These are phyloP conservation scores for Hirundichthys speculiger DNA, from an alignment of 2,113 vertebrate genomes.

Conservation along the genomic window DNA sequence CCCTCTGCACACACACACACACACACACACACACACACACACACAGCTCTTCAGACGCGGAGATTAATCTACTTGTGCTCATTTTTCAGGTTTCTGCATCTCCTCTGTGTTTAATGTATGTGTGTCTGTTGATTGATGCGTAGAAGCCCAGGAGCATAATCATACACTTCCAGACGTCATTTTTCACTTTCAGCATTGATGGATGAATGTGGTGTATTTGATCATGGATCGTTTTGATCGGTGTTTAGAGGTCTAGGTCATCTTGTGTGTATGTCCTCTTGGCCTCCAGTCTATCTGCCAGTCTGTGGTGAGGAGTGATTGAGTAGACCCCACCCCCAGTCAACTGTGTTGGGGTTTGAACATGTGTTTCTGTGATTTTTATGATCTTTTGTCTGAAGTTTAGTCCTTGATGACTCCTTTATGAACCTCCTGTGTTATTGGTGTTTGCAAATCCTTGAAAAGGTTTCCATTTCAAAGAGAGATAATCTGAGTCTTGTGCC, in stretches of 20 bases:
- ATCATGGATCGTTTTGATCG: slow-evolving; percentile 58
- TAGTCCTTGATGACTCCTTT: no score
- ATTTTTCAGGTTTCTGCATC: slow-evolving; percentile 72
- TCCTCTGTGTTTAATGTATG: slow-evolving; percentile 59
- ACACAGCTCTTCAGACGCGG: slow-evolving; percentile 36
- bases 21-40: slow-evolving; percentile 28
- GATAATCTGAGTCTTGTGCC: no score
- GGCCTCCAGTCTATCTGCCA: slow-evolving; percentile 48
- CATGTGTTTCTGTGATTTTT: no score
- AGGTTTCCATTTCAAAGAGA: no score
- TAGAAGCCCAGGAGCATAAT: slow-evolving; percentile 72
- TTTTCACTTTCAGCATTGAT: slow-evolving; percentile 75
- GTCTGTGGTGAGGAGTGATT: slow-evolving; percentile 48
- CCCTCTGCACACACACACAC: slow-evolving; percentile 39
- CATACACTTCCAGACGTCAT: slow-evolving; percentile 77
- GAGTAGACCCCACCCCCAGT: slow-evolving; percentile 12
- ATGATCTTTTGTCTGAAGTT: no score
- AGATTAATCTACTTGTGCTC: slow-evolving; percentile 75
- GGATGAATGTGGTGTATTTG: slow-evolving; percentile 66
- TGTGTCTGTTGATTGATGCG: slow-evolving; percentile 67
- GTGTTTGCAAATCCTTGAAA: no score
- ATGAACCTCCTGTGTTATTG: no score
- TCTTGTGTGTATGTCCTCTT: slow-evolving; percentile 21
- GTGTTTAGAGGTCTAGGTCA: slow-evolving; percentile 64
- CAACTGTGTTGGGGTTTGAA: no score